phyloP scores from a whole-genome alignment of 2,113 vertebrate species.

The Heterotis niloticus region DNA sequence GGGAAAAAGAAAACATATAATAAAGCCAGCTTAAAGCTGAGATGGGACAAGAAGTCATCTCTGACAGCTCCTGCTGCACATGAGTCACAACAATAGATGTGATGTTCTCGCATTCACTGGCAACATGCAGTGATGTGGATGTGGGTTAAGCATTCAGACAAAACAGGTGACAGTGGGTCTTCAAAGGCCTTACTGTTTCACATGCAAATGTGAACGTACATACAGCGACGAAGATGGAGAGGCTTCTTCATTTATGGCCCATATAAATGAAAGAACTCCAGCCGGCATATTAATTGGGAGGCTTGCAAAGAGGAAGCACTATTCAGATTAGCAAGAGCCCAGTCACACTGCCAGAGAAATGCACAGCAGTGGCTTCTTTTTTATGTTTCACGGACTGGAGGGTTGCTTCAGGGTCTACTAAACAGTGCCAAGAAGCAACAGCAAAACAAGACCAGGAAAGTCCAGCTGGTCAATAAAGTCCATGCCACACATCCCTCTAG shows the following conservation, averaged over 20 bases:
- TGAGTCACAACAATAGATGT: too few relatives aligned
- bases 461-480: neutral
- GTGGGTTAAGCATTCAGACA: slow-evolving; percentile 1
- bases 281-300: slow-evolving; percentile 35
- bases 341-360: slow-evolving; percentile 26
- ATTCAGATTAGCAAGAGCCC: slow-evolving; percentile 26
- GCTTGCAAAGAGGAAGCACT: slow-evolving; percentile 38
- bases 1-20: neutral
- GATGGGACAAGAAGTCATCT: neutral
- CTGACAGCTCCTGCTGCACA: neutral
- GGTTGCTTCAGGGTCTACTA: neutral
- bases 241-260: too few relatives aligned
- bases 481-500: too few relatives aligned
- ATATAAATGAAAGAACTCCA: slow-evolving; percentile 10
- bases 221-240: neutral
- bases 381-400: slow-evolving; percentile 20
- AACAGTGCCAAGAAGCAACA: neutral
- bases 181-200: neutral
- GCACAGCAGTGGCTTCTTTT: slow-evolving; percentile 37
- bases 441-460: neutral
- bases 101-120: neutral
- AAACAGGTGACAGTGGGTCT: neutral
- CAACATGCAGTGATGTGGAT: neutral
- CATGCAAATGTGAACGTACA: neutral
- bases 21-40: neutral